These are phyloP conservation scores for Serranus cabrilla DNA, from an alignment of 2,797 vertebrate genomes.

Conservation along the genomic window DNA sequence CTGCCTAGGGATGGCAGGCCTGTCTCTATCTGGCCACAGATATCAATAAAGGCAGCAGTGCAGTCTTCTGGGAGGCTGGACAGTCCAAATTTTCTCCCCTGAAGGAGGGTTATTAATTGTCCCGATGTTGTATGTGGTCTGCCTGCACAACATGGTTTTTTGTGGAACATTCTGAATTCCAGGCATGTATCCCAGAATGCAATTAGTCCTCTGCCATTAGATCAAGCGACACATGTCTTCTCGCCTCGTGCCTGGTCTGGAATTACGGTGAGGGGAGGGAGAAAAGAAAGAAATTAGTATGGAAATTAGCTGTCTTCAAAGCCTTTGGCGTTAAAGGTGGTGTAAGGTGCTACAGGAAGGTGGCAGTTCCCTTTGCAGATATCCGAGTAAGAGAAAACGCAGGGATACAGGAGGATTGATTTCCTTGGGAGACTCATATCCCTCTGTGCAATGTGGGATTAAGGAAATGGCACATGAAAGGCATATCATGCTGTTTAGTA, in stretches of 20 bases:
- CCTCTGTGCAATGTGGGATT: slow-evolving; percentile 81
- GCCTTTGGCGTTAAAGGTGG: slow-evolving; percentile 85
- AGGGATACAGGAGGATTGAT: slow-evolving; percentile 78
- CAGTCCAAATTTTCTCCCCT: slow-evolving; percentile 75
- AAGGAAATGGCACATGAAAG: slow-evolving; percentile 86
- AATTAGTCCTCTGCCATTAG: slow-evolving; percentile 85
- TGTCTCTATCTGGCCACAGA: slow-evolving; percentile 80
- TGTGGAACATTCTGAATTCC: slow-evolving; percentile 79
- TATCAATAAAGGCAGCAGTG: slow-evolving; percentile 83
- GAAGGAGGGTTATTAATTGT: slow-evolving; percentile 84
- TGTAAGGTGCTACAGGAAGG: slow-evolving; percentile 79
- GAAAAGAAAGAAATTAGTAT: slow-evolving; percentile 88
- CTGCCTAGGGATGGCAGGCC: slow-evolving; percentile 76
- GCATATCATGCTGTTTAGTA: slow-evolving; percentile 80
- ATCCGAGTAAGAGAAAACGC: slow-evolving; percentile 73
- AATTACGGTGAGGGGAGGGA: slow-evolving; percentile 71
- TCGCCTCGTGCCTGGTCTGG: slow-evolving; percentile 73
- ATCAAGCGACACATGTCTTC: slow-evolving; percentile 85
- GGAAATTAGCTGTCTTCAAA: slow-evolving; percentile 87
- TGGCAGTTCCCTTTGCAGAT: slow-evolving; percentile 81
- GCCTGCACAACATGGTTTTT: slow-evolving; percentile 73
- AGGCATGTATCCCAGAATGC: slow-evolving; percentile 83
- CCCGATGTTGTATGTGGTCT: slow-evolving; percentile 76
- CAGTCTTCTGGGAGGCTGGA: slow-evolving; percentile 73
- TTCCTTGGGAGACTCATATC: slow-evolving; percentile 81